phyloP scores from a whole-genome alignment of 2,113 vertebrate species.

The Seriola quinqueradiata region DNA sequence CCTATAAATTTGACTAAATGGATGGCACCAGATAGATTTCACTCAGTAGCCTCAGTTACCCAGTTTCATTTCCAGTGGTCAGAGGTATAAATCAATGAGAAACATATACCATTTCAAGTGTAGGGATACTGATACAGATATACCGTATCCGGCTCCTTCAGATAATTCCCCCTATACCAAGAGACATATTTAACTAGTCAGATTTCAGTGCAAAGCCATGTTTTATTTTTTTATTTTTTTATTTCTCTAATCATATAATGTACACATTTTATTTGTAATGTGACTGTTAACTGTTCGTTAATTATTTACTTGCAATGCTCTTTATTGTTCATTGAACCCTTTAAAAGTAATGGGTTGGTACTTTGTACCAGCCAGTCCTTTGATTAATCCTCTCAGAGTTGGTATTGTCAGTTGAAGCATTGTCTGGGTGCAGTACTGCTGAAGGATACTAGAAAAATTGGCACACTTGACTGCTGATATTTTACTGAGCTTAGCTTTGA shows the following conservation, averaged over 20 bases:
- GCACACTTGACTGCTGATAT: background rate
- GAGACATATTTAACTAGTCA: conserved; percentile 10
- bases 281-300: background rate
- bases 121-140: conserved; percentile 37
- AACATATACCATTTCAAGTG: conserved; percentile 50
- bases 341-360: background rate
- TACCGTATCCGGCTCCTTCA: conserved; percentile 22
- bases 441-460: background rate
- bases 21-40: conserved; percentile 17
- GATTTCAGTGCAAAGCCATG: background rate
- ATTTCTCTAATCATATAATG: too few species aligned
- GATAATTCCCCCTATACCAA: conserved; percentile 23
- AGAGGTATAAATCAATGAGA: conserved; percentile 58
- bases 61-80: conserved; percentile 45
- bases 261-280: conserved; percentile 1
- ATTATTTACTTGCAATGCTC: background rate
- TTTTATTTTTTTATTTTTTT: too few species aligned
- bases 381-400: background rate
- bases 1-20: conserved; percentile 60
- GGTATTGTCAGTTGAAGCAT: background rate
- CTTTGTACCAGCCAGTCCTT: background rate
- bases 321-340: background rate
- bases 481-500: conserved; percentile 8
- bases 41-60: conserved; percentile 10
- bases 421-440: background rate